Conservation (phyloP, 2,888 invertebrate genomes). For the Argyresthia goedartella region DNA sequence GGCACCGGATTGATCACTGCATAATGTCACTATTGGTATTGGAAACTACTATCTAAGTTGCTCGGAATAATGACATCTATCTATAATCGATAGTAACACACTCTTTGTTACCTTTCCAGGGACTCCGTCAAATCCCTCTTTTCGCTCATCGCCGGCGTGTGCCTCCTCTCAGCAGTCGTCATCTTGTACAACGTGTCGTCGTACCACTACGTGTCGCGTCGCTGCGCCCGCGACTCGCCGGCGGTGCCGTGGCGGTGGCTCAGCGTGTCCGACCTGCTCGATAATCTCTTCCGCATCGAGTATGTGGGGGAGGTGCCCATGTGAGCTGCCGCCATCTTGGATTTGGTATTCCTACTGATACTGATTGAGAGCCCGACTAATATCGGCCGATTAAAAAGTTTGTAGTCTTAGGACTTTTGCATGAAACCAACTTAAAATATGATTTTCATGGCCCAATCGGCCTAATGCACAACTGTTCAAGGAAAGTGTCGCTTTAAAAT, state of each 20-base stretch:
- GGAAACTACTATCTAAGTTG: too few relatives aligned
- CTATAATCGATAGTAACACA: too few relatives aligned
- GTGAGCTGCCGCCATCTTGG: conserved; percentile 21
- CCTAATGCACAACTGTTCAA: too few relatives aligned
- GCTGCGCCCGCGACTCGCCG: conserved; percentile 13
- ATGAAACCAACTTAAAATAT: too few relatives aligned
- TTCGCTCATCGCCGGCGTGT: conserved; percentile 51
- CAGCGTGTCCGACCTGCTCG: conserved; percentile 45
- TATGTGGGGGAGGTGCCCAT: conserved; percentile 59
- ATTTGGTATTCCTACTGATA: not conserved
- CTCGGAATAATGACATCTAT: too few relatives aligned
- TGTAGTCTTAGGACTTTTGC: too few relatives aligned
- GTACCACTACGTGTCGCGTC: conserved; percentile 6
- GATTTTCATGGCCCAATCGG: too few relatives aligned
- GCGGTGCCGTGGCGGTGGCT: conserved; percentile 51
- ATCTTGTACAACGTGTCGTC: conserved; percentile 31
- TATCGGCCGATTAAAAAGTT: too few relatives aligned
- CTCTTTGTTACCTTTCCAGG: conserved; percentile 47
- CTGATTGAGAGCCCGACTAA: too few relatives aligned
- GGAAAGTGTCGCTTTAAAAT: too few relatives aligned
- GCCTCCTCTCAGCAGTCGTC: conserved; percentile 42
- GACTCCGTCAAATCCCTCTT: conserved; percentile 48
- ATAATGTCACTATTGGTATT: too few relatives aligned
- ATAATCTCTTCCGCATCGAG: conserved; percentile 46
- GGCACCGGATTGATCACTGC: too few relatives aligned